Conservation (phyloP, 2,797 vertebrate species). For the Bryconaethiops microstoma region DNA sequence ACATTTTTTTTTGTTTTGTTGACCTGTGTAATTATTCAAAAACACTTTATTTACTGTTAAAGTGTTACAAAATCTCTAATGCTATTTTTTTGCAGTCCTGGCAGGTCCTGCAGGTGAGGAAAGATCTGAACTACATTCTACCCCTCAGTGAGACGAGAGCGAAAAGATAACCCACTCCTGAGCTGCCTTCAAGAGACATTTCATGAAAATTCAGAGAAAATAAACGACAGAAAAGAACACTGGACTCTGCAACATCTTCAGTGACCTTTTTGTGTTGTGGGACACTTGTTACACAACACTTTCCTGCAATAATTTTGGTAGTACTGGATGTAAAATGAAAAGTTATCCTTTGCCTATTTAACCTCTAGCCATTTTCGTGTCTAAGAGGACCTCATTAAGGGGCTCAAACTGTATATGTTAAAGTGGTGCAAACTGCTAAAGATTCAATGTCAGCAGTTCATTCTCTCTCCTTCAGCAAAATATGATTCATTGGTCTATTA, state of each 20-base stretch:
- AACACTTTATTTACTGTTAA: neutral
- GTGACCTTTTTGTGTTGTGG: neutral
- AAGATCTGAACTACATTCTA: conserved; percentile 88
- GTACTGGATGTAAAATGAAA: conserved; percentile 1
- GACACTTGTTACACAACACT: neutral
- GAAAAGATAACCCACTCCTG: conserved; percentile 58
- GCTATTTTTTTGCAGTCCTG: conserved; percentile 78
- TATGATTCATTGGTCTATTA: neutral
- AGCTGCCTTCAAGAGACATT: conserved; percentile 16
- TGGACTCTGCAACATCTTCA: conserved; percentile 20
- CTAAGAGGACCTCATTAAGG: neutral
- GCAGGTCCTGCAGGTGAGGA: conserved; percentile 77
- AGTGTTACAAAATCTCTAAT: neutral
- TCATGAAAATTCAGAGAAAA: conserved; percentile 16
- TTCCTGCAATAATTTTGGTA: conserved; percentile 20
- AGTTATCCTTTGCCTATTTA: neutral
- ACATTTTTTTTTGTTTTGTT: no score
- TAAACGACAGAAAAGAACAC: neutral
- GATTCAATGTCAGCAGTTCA: neutral
- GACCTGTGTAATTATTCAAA: no score
- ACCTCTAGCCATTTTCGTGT: neutral
- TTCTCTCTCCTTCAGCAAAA: neutral
- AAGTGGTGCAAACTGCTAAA: neutral
- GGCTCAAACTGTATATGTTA: neutral
- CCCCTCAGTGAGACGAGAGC: conserved; percentile 76